Evolutionary conservation across 2,113 vertebrate species (phyloP).

Genomic region (Balaeniceps rex): DNA sequence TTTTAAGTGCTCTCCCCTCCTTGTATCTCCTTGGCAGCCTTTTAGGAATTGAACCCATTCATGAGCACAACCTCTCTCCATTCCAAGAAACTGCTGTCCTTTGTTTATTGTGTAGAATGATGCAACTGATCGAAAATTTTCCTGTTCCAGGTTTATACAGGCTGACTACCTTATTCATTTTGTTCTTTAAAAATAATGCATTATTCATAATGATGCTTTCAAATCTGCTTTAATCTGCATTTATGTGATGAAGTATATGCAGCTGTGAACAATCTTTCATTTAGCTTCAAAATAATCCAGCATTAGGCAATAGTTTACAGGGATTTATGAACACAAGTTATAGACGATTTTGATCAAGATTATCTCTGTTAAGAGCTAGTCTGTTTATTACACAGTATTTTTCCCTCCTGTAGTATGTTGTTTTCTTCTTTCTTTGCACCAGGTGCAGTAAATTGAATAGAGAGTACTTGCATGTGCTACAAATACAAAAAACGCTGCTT

Average conservation of each 20-base stretch:
- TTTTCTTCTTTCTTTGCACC: background rate
- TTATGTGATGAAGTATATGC: background rate
- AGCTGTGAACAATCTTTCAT: background rate
- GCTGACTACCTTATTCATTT: background rate
- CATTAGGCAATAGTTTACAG: background rate
- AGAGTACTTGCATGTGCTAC: background rate
- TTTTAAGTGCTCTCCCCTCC: background rate
- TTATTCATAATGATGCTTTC: constrained; percentile 14
- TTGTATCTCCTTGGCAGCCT: background rate
- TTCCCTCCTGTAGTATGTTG: background rate
- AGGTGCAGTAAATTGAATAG: background rate
- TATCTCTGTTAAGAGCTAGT: background rate
- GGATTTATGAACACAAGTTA: background rate
- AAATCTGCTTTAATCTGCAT: constrained; percentile 22
- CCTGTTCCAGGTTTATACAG: background rate
- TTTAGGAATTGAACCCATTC: background rate
- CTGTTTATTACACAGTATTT: background rate
- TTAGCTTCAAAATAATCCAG: background rate
- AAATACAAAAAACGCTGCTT: background rate
- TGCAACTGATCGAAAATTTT: background rate
- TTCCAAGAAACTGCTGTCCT: background rate
- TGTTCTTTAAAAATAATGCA: constrained; percentile 3
- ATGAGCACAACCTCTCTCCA: background rate
- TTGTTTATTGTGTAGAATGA: background rate
- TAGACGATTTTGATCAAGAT: background rate